Evolutionary conservation across 2,888 invertebrate genomes (phyloP).

Genomic region (Nomada flava): DNA sequence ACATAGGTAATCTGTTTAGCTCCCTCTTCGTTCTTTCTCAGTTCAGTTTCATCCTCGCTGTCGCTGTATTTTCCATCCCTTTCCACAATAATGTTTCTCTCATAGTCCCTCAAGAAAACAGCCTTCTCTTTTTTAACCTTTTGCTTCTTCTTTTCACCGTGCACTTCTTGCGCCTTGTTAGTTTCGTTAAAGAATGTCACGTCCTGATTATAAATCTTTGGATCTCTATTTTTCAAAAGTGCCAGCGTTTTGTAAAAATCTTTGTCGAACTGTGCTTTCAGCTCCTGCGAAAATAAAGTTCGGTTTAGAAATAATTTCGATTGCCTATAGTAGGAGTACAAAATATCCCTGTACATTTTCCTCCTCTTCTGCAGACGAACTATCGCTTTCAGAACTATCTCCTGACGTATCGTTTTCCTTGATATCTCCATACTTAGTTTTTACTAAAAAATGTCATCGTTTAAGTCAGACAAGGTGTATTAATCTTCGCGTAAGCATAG

Average conservation of each 20-base stretch:
- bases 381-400: conserved; percentile 82
- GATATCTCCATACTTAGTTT: conserved; percentile 89
- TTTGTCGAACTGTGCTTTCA: conserved; percentile 90
- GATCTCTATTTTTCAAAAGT: conserved; percentile 94
- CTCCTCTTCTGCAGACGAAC: conserved; percentile 88
- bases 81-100: conserved; percentile 90
- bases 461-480: neutral
- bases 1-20: conserved; percentile 86
- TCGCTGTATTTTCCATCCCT: conserved; percentile 86
- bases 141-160: conserved; percentile 39
- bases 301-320: neutral
- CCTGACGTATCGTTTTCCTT: conserved; percentile 83
- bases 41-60: conserved; percentile 78
- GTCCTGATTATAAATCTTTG: conserved; percentile 93
- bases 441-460: conserved; percentile 85
- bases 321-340: neutral
- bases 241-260: conserved; percentile 95
- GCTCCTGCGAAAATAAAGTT: conserved; percentile 82
- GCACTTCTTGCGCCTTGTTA: conserved; percentile 34
- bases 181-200: conserved; percentile 88
- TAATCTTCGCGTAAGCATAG: neutral
- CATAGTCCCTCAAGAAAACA: conserved; percentile 91
- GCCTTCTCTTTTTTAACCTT: conserved; percentile 86
- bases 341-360: conserved; percentile 82
- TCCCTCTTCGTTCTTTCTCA: conserved; percentile 66